phyloP scores from a whole-genome alignment of 1,140 invertebrate species.

The Drosophila melanica region DNA sequence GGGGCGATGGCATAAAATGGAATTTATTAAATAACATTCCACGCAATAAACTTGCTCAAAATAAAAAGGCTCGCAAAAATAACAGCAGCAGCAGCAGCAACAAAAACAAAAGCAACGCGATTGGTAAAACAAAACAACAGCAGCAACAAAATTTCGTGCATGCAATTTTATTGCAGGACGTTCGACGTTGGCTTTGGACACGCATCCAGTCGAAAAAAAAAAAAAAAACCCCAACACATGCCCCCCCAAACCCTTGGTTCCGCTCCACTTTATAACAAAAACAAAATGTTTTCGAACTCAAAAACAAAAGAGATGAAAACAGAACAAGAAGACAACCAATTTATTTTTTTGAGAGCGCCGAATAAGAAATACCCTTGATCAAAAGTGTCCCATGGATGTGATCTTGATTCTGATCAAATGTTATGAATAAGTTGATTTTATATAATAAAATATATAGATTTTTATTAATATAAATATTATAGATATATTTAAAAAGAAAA shows the following conservation, averaged over 20 bases:
- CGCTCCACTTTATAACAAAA: constrained; percentile 32
- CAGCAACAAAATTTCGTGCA: constrained; percentile 61
- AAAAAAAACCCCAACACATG: constrained; percentile 21
- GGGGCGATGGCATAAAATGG: constrained; percentile 56
- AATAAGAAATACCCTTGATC: too few relatives aligned
- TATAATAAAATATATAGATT: too few relatives aligned
- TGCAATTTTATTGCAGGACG: constrained; percentile 79
- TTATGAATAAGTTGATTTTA: not conserved
- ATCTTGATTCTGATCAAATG: too few relatives aligned
- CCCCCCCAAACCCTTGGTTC: constrained; percentile 22
- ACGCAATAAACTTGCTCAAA: constrained; percentile 70
- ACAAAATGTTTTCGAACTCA: not conserved
- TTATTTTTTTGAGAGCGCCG: too few relatives aligned
- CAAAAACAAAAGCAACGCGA: constrained; percentile 24
- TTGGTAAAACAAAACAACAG: not conserved
- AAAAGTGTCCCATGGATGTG: too few relatives aligned
- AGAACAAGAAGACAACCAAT: constrained; percentile 9
- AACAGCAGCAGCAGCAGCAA: constrained; percentile 31
- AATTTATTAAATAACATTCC: constrained; percentile 82
- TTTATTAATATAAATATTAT: too few relatives aligned
- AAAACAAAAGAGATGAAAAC: constrained; percentile 24
- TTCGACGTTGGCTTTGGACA: constrained; percentile 45
- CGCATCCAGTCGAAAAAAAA: constrained; percentile 41
- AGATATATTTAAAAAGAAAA: not conserved
- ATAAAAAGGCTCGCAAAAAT: constrained; percentile 37